phyloP scores from a whole-genome alignment of 2,888 invertebrate genomes.

The Drosophila borborema region DNA sequence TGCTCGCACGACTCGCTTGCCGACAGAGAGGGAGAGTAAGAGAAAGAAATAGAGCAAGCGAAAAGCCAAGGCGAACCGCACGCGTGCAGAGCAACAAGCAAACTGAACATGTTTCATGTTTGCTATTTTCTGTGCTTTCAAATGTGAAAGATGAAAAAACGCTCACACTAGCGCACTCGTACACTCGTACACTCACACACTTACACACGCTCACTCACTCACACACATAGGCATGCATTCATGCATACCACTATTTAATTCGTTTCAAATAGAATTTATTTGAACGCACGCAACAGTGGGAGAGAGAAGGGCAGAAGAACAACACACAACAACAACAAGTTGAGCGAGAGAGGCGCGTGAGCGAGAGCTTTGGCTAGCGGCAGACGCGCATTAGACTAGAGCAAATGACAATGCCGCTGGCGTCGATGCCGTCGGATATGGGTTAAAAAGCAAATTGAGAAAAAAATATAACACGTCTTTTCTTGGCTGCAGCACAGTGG shows the following conservation, averaged over 20 bases:
- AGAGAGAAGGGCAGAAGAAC: slow-evolving; percentile 35
- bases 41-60: background rate
- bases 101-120: slow-evolving; percentile 80
- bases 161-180: slow-evolving; percentile 33
- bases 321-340: slow-evolving; percentile 18
- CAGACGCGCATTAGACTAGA: slow-evolving; percentile 67
- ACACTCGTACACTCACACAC: slow-evolving; percentile 10
- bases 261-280: slow-evolving; percentile 70
- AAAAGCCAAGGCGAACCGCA: slow-evolving; percentile 65
- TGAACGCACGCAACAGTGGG: slow-evolving; percentile 56
- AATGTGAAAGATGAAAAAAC: slow-evolving; percentile 73
- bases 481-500: slow-evolving; percentile 69
- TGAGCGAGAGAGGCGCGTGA: slow-evolving; percentile 68
- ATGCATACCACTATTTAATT: slow-evolving; percentile 73
- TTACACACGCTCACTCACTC: slow-evolving; percentile 11
- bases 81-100: slow-evolving; percentile 81
- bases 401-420: slow-evolving; percentile 52
- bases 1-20: slow-evolving; percentile 17
- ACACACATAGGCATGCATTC: slow-evolving; percentile 39
- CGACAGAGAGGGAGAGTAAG: background rate
- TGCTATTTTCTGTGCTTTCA: slow-evolving; percentile 72
- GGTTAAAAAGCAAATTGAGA: slow-evolving; percentile 64
- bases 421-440: slow-evolving; percentile 55
- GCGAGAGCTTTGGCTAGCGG: slow-evolving; percentile 71
- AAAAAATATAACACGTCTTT: slow-evolving; percentile 9